phyloP scores from a whole-genome alignment of 2,888 invertebrate species.

The Masnerella sp. region DNA sequence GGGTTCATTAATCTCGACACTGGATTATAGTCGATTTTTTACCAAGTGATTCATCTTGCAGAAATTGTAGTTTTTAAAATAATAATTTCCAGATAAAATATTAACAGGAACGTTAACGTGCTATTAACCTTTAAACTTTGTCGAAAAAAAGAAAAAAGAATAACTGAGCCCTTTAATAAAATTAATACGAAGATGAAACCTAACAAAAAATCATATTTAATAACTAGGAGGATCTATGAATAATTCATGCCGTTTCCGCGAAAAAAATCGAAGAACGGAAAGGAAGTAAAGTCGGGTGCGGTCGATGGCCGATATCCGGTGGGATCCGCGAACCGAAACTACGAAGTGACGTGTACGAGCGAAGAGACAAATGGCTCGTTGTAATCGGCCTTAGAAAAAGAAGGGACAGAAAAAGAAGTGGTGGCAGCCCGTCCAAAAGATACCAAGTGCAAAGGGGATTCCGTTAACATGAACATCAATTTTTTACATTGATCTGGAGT shows the following conservation, averaged over 20 bases:
- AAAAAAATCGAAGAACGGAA: constrained; percentile 35
- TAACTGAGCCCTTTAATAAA: too few relatives aligned
- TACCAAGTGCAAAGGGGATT: constrained; percentile 31
- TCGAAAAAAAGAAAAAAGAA: too few relatives aligned
- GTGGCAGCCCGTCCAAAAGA: constrained; percentile 13
- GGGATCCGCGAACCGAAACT: constrained; percentile 64
- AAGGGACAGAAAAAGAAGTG: constrained; percentile 27
- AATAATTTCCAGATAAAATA: too few relatives aligned
- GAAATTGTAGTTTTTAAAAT: too few relatives aligned
- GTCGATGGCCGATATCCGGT: constrained; percentile 67
- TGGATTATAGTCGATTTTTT: too few relatives aligned
- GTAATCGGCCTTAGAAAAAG: constrained; percentile 50
- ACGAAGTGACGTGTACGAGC: constrained; percentile 50
- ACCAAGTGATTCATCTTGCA: too few relatives aligned
- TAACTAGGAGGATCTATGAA: constrained; percentile 22
- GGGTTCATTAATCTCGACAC: too few relatives aligned
- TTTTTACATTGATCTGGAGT: constrained; percentile 29
- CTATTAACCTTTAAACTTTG: too few relatives aligned
- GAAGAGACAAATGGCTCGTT: constrained; percentile 62
- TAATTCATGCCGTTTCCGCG: constrained; percentile 46
- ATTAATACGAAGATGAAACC: not conserved
- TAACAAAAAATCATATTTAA: constrained; percentile 14
- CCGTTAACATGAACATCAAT: constrained; percentile 35
- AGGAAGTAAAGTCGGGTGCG: constrained; percentile 60
- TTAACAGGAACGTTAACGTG: too few relatives aligned